phyloP scores from a whole-genome alignment of 2,797 vertebrate genomes.

The Anas acuta region DNA sequence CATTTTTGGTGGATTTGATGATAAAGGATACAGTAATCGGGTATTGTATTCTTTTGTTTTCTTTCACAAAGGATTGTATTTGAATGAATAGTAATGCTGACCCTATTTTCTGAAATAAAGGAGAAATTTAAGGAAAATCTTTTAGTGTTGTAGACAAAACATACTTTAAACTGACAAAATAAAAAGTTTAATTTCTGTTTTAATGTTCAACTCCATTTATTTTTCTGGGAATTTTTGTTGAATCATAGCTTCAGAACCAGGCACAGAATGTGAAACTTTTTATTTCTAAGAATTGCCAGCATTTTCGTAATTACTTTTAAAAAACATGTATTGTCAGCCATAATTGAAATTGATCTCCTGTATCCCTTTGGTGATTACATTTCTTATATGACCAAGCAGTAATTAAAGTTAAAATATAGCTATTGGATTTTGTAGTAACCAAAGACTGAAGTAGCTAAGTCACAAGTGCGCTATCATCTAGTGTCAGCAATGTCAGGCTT shows the following conservation, averaged over 20 bases:
- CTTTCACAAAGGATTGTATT: neutral
- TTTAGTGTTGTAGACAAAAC: neutral
- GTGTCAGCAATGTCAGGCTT: neutral
- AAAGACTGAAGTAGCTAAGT: neutral
- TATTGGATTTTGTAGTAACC: neutral
- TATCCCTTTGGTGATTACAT: neutral
- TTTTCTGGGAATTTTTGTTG: neutral
- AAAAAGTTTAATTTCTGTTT: neutral
- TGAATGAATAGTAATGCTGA: neutral
- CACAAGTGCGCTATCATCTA: neutral
- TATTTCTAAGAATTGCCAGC: neutral
- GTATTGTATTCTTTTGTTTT: slow-evolving; percentile 73
- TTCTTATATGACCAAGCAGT: neutral
- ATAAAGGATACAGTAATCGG: slow-evolving; percentile 93
- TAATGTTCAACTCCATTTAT: neutral
- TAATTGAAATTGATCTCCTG: neutral
- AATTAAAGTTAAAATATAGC: neutral
- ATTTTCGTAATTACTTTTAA: neutral
- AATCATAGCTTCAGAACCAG: neutral
- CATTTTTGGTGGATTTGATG: slow-evolving; percentile 95
- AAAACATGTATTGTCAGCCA: neutral
- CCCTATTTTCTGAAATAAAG: neutral
- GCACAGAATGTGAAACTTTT: neutral
- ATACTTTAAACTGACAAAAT: neutral
- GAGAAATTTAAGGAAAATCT: neutral